Conservation (phyloP, 2,888 invertebrate genomes). For the Terebella lapidaria region DNA sequence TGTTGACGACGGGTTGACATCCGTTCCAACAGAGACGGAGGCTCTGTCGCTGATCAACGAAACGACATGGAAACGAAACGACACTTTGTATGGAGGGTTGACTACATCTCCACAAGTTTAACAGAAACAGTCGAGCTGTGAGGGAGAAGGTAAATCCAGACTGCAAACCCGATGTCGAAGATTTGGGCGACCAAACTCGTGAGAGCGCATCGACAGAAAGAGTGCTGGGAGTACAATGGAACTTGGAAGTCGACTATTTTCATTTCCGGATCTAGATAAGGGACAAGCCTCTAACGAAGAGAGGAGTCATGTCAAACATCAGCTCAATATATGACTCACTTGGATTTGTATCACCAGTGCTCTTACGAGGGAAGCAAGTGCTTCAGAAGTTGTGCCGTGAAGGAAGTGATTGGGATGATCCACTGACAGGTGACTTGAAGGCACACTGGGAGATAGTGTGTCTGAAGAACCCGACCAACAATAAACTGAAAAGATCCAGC, state of each 20-base stretch:
- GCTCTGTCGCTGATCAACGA: conserved; percentile 3
- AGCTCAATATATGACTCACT: conserved; percentile 13
- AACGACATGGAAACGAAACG: too few relatives aligned
- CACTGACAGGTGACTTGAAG: neutral
- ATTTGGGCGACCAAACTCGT: too few relatives aligned
- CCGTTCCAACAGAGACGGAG: neutral
- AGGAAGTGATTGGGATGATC: conserved; percentile 10
- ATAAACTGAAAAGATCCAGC: neutral
- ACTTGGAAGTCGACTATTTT: too few relatives aligned
- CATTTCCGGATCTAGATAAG: neutral
- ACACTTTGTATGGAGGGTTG: conserved; percentile 4
- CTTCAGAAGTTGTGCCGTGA: conserved; percentile 6
- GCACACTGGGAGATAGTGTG: conserved; percentile 7
- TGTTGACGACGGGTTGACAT: conserved; percentile 22
- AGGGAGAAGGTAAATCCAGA: neutral
- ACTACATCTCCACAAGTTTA: conserved; percentile 10
- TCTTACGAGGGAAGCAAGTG: conserved; percentile 19
- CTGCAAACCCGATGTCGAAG: neutral
- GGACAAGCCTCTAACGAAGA: conserved; percentile 1
- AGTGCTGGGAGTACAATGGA: too few relatives aligned
- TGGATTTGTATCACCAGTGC: conserved; percentile 54
- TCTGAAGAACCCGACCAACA: neutral
- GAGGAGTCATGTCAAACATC: conserved; percentile 8
- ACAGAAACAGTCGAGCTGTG: conserved; percentile 8
- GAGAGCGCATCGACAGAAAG: too few relatives aligned